These are phyloP conservation scores for Lonchura striata DNA, from an alignment of 2,113 vertebrate genomes.

Conservation along the genomic window DNA sequence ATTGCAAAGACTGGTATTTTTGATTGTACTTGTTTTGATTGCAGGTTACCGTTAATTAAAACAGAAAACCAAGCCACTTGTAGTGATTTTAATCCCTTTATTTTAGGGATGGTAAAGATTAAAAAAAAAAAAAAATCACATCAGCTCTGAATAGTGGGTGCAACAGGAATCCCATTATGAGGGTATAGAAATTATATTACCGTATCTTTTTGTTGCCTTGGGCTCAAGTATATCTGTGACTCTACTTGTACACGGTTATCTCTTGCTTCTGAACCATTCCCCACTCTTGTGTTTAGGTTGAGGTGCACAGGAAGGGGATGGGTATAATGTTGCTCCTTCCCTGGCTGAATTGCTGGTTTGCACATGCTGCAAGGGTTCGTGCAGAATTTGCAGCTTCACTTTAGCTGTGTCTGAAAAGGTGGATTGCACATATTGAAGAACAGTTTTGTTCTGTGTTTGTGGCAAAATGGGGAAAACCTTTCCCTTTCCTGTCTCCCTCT, in stretches of 20 bases:
- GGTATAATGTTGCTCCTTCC: neutral
- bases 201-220: neutral
- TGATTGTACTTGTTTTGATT: neutral
- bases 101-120: neutral
- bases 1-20: neutral
- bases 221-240: neutral
- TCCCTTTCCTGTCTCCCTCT: neutral
- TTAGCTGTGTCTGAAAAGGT: neutral
- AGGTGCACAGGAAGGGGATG: neutral
- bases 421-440: neutral
- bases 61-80: neutral
- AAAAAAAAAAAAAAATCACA: neutral
- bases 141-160: neutral
- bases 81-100: neutral
- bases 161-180: neutral
- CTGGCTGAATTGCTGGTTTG: neutral
- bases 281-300: neutral
- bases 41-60: neutral
- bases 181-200: neutral
- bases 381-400: neutral
- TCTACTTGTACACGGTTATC: fast-evolving
- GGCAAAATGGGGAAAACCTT: neutral
- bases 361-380: neutral
- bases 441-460: neutral
- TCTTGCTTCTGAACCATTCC: neutral